phyloP scores from a whole-genome alignment of 2,113 vertebrate species.

The Argyrosomus japonicus region DNA sequence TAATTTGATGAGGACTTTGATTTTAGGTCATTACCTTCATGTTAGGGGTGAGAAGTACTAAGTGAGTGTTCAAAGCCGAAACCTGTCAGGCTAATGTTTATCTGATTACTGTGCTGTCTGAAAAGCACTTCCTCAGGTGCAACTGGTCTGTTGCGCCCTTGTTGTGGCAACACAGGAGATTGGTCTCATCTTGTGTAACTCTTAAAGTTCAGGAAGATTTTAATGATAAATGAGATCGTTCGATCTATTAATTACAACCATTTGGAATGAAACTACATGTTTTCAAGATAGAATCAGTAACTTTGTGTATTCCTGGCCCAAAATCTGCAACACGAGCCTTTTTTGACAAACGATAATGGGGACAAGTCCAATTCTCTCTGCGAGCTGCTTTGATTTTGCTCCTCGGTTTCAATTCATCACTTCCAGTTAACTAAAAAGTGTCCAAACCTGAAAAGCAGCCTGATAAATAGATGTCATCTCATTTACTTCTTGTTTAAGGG shows the following conservation, averaged over 20 bases:
- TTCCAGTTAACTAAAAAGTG: background rate
- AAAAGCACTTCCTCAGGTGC: constrained; percentile 56
- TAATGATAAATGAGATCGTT: background rate
- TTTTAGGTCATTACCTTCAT: constrained; percentile 70
- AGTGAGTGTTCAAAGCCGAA: constrained; percentile 79
- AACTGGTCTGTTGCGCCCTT: constrained; percentile 24
- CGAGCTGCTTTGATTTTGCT: background rate
- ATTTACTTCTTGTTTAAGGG: background rate
- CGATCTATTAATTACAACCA: background rate
- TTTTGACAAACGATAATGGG: background rate
- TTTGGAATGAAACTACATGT: background rate
- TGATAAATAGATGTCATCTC: background rate
- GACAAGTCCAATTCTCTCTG: background rate
- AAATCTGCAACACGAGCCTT: background rate
- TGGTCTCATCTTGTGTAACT: constrained; percentile 17
- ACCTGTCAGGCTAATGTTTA: constrained; percentile 75
- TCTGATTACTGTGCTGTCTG: constrained; percentile 66
- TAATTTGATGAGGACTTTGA: constrained; percentile 77
- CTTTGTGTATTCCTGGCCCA: background rate
- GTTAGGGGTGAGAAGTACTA: constrained; percentile 75
- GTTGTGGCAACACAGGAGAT: constrained; percentile 7
- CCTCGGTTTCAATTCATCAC: background rate
- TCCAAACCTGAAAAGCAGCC: background rate
- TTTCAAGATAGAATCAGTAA: background rate
- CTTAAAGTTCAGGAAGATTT: constrained; percentile 9